These are phyloP conservation scores for mouse (Mus musculus) DNA, from an alignment of 2,113 vertebrate genomes.

Conservation along the genomic window GRCm39 chr5:101236001-101236500, in stretches of 20 bases:
- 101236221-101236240: neutral
- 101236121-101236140: neutral
- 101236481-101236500: neutral
- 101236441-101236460: neutral
- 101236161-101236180: neutral
- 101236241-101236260: neutral
- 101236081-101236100: neutral
- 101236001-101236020: conserved; percentile 39
- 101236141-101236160: neutral
- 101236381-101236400: neutral
- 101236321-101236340: neutral
- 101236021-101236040: conserved; percentile 12
- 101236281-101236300: neutral
- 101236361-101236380: neutral
- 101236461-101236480: neutral
- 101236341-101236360: neutral
- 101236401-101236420: neutral
- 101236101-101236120: neutral
- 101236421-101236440: no score
- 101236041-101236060: neutral
- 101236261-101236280: neutral
- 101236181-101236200: neutral
- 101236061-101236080: neutral
- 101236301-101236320: neutral
- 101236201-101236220: neutral